Evolutionary conservation across 37 sponge, comb jelly and placozoan species (phyloP).

Genomic region (Spongilla lacustris): DNA sequence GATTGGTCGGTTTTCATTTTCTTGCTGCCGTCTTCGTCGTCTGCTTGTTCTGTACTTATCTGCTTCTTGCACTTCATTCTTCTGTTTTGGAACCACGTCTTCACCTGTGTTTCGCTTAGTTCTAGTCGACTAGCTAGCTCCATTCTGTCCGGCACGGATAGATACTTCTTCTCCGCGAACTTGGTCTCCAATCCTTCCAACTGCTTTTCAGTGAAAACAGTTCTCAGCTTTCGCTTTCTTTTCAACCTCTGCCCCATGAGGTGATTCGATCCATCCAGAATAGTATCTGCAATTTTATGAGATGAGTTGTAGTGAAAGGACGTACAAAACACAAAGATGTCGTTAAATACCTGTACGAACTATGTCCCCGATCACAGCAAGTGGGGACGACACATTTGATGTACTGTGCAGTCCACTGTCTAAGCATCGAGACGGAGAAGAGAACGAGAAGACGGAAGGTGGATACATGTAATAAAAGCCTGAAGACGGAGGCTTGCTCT

Average conservation of each 20-base stretch:
- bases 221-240: slow-evolving; percentile 86
- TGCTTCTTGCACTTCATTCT: slow-evolving; percentile 95
- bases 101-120: slow-evolving; percentile 95
- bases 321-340: neutral
- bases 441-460: slow-evolving; percentile 8
- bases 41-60: slow-evolving; percentile 30
- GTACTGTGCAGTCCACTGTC: slow-evolving; percentile 10
- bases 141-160: slow-evolving; percentile 94
- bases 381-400: slow-evolving; percentile 27
- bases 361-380: slow-evolving; percentile 57
- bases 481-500: slow-evolving; percentile 5
- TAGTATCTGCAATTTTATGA: slow-evolving; percentile 1
- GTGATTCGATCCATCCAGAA: slow-evolving; percentile 6
- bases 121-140: slow-evolving; percentile 84
- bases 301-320: neutral
- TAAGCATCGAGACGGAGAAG: neutral
- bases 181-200: slow-evolving; percentile 90
- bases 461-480: slow-evolving; percentile 40
- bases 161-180: slow-evolving; percentile 92
- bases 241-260: slow-evolving; percentile 38
- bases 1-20: neutral
- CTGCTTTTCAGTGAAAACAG: slow-evolving; percentile 95
- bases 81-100: slow-evolving; percentile 97
- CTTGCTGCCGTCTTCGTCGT: neutral
- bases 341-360: slow-evolving; percentile 8